Evolutionary conservation across 2,797 vertebrate species (phyloP), one percentile per base, ranked within the genome.

Genomic region (Urocyon cinereoargenteus): DNA sequence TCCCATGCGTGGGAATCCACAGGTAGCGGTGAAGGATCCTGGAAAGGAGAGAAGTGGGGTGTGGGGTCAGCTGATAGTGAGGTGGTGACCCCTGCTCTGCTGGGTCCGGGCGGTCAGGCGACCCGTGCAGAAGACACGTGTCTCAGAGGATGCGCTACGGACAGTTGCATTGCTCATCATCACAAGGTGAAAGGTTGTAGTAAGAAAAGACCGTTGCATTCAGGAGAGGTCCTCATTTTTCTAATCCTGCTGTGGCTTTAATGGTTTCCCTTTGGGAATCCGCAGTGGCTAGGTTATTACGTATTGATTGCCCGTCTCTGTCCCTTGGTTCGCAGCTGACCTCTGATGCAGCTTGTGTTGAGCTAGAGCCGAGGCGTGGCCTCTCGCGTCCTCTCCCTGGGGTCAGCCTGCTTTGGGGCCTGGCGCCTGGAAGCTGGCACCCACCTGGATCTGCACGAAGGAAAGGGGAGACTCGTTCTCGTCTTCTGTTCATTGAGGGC

Each of bases 231-330:
- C 3, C 21, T 53, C 21, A 6, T 72, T 94, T 84, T 97, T 85
- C 40, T 70, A 11, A 87, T 49, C 64, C 78, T 59, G 12, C 53
- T 4, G 1, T 40, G 78, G 10, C 68, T 77, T 45, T 55, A 49
- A 51, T 96, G 68, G 18, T 36, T 64, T 90, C 49, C 78, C 77
- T 90, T 96, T 87, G 64, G 36, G 66, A 59, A 24, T 66, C 36
- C 62, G 14, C 8, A n/a, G 55, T 64, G 6, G 40, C 40, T 36
- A 13, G 36, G 26, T 95, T 87, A 21, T 19, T 93, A 19, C 55
- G 5, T 75, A 14, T 59, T 81, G 61, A 79, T 51, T 86, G 61
- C 40, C 11, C 2, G 3, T 66, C 36, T 57, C 0, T 31, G 6
- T 51, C 40, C 34, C 18, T 72, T 24, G 15, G 5, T 59, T 31